These are phyloP conservation scores for Chlorospingus flavigularis DNA, from an alignment of 2,797 vertebrate genomes.

Conservation along the genomic window DNA sequence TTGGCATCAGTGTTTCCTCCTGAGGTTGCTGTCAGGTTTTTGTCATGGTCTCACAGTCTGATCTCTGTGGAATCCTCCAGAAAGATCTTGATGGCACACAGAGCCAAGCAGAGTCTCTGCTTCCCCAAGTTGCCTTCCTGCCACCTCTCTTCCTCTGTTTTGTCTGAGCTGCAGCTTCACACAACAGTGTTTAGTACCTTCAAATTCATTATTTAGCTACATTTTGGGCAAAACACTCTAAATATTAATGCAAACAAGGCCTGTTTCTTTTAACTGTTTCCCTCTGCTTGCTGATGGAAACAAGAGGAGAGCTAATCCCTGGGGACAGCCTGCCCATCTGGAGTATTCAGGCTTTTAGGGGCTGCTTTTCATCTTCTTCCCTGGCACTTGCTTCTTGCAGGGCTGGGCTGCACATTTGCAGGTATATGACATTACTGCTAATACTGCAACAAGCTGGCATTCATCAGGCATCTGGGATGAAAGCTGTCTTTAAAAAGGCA, in stretches of 20 bases:
- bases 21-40: background rate
- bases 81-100: background rate
- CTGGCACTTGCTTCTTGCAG: background rate
- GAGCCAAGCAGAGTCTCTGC: background rate
- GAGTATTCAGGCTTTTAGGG: constrained; percentile 20
- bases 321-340: constrained; percentile 49
- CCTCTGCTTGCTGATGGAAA: constrained; percentile 57
- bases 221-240: constrained; percentile 52
- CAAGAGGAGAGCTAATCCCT: constrained; percentile 49
- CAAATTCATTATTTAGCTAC: constrained; percentile 51
- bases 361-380: constrained; percentile 32
- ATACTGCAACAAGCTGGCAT: background rate
- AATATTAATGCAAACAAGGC: constrained; percentile 65
- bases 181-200: constrained; percentile 54
- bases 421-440: constrained; percentile 31
- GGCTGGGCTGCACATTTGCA: constrained; percentile 6
- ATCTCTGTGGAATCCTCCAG: background rate
- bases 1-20: background rate
- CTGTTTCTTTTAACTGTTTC: constrained; percentile 64
- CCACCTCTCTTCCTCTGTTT: background rate
- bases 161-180: constrained; percentile 15
- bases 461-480: constrained; percentile 1
- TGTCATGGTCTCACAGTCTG: fast-evolving
- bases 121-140: background rate
- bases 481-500: constrained; percentile 37